Percentiles rank a stretch among this genome's conserved stretches.
These are phyloP conservation scores for Macaca fascicularis DNA, from an alignment of 2,113 vertebrate genomes.

Conservation along the genomic window T2T-MFA8v1.1 NC_088389.1:57028001-57028500, in stretches of 20 bases:
- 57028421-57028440: fast-evolving
- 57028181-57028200: conserved; percentile 54
- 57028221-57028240: neutral
- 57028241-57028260: neutral
- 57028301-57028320: neutral
- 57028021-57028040: neutral
- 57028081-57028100: conserved; percentile 19
- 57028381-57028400: conserved; percentile 8
- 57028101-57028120: conserved; percentile 10
- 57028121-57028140: conserved; percentile 39
- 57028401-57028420: conserved; percentile 32
- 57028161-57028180: conserved; percentile 60
- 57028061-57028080: conserved; percentile 43
- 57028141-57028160: conserved; percentile 49
- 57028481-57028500: no score
- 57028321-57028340: conserved; percentile 40
- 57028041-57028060: neutral
- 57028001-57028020: conserved; percentile 29
- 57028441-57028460: no score
- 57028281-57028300: conserved; percentile 42
- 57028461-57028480: no score
- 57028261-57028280: conserved; percentile 52
- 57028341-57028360: conserved; percentile 28
- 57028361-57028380: neutral
- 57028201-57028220: conserved; percentile 39